Evolutionary conservation across 1,140 invertebrate genomes (phyloP), one percentile per base, ranked within the genome.

Genomic region (Heliconius eleuchia): DNA sequence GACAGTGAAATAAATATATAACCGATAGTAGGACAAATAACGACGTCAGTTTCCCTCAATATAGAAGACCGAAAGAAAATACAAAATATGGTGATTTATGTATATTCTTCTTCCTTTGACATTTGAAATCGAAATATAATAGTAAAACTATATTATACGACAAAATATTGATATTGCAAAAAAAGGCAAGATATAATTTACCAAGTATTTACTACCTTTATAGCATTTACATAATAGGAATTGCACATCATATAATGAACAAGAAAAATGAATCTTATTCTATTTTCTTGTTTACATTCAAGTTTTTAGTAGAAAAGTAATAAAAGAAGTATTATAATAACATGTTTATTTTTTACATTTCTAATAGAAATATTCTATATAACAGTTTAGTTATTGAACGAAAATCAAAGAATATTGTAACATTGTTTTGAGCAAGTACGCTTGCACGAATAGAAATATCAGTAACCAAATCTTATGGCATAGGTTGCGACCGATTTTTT

Each of bases 391-490:
- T 60, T 60, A 60, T 60, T 57, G 8, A 9, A 60, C 1, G 1
- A 11, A 60, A 27, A 60, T 55, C 7, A 60, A 60, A 27, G 50
- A 52, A 52, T 52, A 1, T 52, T 52, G 18, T 19, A 72, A 39
- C 30, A 39, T n/a, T 2, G 11, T 9, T 71, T 71, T n/a, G 37
- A 39, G 19, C 34, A 71, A 71, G 71, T 39, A 37, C 30, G 71
- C 71, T 39, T 39, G 19, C 37, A 42, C 55, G 19, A 60, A 76
- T 23, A 37, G 9, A 71, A 23, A 79, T 55, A 76, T 75, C 42
- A 66, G 37, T 78, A 70, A 74, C 76, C 57, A 77, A 77, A 80
- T 46, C 19, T 73, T 50, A 76, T 74, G 75, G 71, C 71, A 72
- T 73, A 71, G 60, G 72, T 74, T 80, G 66, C 73, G 76, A 77